These are phyloP conservation scores for Bambusicola thoracicus DNA, from an alignment of 2,113 vertebrate species.

Conservation along the genomic window DNA sequence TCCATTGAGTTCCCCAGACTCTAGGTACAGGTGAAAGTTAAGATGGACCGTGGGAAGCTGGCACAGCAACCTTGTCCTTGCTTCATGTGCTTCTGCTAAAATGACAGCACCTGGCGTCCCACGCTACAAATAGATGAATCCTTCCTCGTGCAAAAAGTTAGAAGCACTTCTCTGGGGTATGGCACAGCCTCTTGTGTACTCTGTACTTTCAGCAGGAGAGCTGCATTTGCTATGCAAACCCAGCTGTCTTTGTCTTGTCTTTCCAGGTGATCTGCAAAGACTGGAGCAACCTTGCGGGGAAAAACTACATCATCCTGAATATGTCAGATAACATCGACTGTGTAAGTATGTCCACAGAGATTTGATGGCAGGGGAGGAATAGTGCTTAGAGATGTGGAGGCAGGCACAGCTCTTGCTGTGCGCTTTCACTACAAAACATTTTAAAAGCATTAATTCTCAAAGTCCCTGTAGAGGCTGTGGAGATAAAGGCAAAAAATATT, in stretches of 20 bases:
- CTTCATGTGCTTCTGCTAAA: background rate
- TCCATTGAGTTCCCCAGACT: background rate
- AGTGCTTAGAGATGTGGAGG: background rate
- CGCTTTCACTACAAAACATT: background rate
- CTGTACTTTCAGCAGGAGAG: background rate
- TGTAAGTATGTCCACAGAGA: conserved; percentile 80
- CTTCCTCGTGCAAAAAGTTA: background rate
- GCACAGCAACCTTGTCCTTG: background rate
- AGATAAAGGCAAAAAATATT: conserved; percentile 33
- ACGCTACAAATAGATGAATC: background rate
- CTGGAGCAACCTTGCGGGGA: conserved; percentile 89
- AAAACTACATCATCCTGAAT: conserved; percentile 91
- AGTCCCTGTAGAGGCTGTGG: background rate
- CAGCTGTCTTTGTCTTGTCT: conserved; percentile 44
- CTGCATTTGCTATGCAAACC: background rate
- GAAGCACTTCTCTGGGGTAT: background rate
- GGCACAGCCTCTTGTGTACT: background rate
- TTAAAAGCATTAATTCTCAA: background rate
- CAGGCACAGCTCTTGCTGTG: background rate
- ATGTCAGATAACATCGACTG: conserved; percentile 93
- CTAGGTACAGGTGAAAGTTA: background rate
- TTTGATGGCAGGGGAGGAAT: background rate
- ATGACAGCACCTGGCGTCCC: background rate
- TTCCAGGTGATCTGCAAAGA: conserved; percentile 91
- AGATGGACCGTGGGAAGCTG: background rate